A percentile compares a stretch with the other conserved stretches of the same genome.
Conservation (phyloP, 2,797 vertebrate species). For the Hylomyscus alleni region DNA sequence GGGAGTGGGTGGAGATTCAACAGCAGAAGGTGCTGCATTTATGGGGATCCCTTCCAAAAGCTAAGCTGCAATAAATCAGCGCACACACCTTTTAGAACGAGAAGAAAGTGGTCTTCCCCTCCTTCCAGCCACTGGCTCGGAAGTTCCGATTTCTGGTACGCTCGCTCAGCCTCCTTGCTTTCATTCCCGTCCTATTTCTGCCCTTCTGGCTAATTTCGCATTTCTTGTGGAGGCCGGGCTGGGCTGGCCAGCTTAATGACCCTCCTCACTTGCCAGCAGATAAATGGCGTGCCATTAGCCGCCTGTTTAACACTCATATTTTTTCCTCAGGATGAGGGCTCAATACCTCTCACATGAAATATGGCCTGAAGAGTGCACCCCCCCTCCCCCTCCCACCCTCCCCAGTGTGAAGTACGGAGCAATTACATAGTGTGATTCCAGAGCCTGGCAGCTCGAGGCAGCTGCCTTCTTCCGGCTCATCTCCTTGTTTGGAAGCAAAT, state of each 20-base stretch:
- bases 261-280: constrained; percentile 84
- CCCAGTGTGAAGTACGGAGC: constrained; percentile 82
- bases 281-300: constrained; percentile 85
- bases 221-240: constrained; percentile 71
- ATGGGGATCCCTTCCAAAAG: not conserved
- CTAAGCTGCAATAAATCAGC: not conserved
- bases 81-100: not conserved
- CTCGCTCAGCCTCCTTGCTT: not conserved
- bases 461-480: constrained; percentile 38
- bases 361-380: constrained; percentile 78
- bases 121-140: not conserved
- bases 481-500: constrained; percentile 55
- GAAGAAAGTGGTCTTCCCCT: not conserved
- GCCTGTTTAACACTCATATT: constrained; percentile 86
- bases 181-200: not conserved
- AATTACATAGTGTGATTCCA: constrained; percentile 81
- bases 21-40: not conserved
- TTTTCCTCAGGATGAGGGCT: constrained; percentile 86
- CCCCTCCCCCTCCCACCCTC: not conserved
- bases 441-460: constrained; percentile 54
- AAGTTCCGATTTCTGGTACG: not conserved
- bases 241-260: constrained; percentile 83
- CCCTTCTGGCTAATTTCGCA: constrained; percentile 68
- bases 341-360: constrained; percentile 84
- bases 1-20: not conserved